Base-by-base conservation (phyloP, 2,113 vertebrate species). In the Gorsachius goisagi region DNA sequence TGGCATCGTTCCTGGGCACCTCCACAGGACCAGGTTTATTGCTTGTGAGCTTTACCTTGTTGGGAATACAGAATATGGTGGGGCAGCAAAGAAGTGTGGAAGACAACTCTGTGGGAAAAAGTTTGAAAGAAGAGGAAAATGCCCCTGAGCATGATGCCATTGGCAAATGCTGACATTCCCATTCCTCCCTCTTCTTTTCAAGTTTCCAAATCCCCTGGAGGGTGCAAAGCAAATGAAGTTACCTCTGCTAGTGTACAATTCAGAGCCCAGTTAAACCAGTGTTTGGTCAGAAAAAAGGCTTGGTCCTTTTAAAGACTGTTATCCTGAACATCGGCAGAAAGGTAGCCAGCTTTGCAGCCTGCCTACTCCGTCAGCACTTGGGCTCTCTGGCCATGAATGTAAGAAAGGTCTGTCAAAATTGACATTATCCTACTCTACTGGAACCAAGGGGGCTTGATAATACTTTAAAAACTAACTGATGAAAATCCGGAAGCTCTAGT, bases 401-500 rank as follows among this genome's bases (percentile, higher is more conserved):
- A 59, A 86, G 41, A 69, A 71, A 69, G 84, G 53, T 77, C 59
- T 97, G 93, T 85, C 93, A 96, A 90, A 90, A 87, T n/a, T 92
- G 77, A 91, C 50, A 53, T 95, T 96, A 77, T 45, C 32, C 55
- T 49, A 56, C 74, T 49, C 22, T 62, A 39, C 90, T 87, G 85
- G 79, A 95, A 96, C 77, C 19, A 73, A 63, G 56, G 71, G 88
- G 63, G 50, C 45, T 88, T 85, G 60, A 45, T 84, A 95, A 75
- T 69, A 89, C 75, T 96, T 96, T 78, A 80, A 83, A 95, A 95
- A 55, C 59, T 78, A 94, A 86, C 86, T 78, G 89, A 91, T 83
- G 87, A 74, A 95, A 95, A 93, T 56, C 37, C 15, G 52, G 91
- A 94, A 95, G 94, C 95, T 96, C 66, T 64, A 69, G 76, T 69